These are phyloP conservation scores for Volucella inanis DNA, from an alignment of 2,888 invertebrate species.

Conservation along the genomic window DNA sequence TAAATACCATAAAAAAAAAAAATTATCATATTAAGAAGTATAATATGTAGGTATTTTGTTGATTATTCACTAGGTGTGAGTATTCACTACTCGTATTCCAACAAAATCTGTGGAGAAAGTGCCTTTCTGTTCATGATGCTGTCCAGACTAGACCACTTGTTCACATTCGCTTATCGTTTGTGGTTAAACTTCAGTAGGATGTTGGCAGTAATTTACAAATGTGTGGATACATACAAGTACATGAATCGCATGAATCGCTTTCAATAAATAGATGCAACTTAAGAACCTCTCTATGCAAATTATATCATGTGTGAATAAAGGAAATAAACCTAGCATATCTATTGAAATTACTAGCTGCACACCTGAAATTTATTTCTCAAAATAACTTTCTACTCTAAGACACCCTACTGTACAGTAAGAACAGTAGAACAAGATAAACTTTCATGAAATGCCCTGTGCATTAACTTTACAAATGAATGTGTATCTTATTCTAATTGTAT, in stretches of 20 bases:
- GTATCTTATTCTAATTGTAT: constrained; percentile 18
- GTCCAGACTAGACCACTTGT: constrained; percentile 9
- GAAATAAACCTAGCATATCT: too few species aligned
- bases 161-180: constrained; percentile 5
- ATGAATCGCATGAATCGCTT: too few species aligned
- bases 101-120: constrained; percentile 25
- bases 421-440: too few species aligned
- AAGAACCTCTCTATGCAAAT: too few species aligned
- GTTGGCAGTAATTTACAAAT: constrained; percentile 10
- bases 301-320: too few species aligned
- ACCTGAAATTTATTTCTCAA: neutral
- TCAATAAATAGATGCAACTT: too few species aligned
- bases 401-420: too few species aligned
- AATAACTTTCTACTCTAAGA: constrained; percentile 43
- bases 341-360: too few species aligned
- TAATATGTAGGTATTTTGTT: neutral
- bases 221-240: too few species aligned
- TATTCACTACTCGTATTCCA: constrained; percentile 8
- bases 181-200: constrained; percentile 8
- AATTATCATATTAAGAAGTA: neutral
- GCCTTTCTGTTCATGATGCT: constrained; percentile 7
- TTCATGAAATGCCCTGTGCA: neutral
- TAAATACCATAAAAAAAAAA: neutral
- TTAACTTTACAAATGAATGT: constrained; percentile 17
- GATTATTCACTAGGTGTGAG: neutral